Conservation (phyloP, 2,113 vertebrate species). For the Dendrocopos noguchii region DNA sequence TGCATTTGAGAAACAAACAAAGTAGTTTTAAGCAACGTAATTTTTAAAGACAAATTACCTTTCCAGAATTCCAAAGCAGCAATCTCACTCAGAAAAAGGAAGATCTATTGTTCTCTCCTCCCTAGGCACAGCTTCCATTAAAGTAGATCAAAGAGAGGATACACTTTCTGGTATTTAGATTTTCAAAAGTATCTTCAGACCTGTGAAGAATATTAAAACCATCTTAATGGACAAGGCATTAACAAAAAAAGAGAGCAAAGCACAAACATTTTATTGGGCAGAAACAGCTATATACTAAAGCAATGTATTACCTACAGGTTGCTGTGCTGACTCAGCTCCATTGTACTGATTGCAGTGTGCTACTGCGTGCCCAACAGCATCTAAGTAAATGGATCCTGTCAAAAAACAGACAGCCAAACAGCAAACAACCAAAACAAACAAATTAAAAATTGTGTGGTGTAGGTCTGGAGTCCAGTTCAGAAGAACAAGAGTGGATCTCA, state of each 20-base stretch:
- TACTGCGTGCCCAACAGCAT: not conserved
- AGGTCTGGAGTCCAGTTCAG: not conserved
- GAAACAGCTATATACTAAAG: not conserved
- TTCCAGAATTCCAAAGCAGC: constrained; percentile 34
- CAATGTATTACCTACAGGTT: not conserved
- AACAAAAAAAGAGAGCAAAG: not conserved
- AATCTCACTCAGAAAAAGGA: constrained; percentile 6
- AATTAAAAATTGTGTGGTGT: not conserved
- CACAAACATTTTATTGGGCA: not conserved
- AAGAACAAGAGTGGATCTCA: not conserved
- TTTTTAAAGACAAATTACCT: constrained; percentile 44
- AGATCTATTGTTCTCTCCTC: constrained; percentile 51
- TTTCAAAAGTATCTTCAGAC: constrained; percentile 3
- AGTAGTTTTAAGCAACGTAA: constrained; percentile 12
- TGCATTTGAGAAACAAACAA: constrained; percentile 38
- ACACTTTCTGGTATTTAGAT: not conserved
- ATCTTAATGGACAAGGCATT: not conserved
- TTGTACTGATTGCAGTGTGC: not conserved
- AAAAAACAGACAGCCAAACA: too few species aligned
- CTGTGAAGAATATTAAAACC: not conserved
- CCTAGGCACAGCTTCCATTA: constrained; percentile 18
- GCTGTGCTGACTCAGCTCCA: not conserved
- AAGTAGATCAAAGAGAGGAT: constrained; percentile 21
- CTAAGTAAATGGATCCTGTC: not conserved
- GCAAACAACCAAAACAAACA: not conserved